These are phyloP conservation scores for Ciconia maguari DNA, from an alignment of 2,113 vertebrate species.

Conservation along the genomic window DNA sequence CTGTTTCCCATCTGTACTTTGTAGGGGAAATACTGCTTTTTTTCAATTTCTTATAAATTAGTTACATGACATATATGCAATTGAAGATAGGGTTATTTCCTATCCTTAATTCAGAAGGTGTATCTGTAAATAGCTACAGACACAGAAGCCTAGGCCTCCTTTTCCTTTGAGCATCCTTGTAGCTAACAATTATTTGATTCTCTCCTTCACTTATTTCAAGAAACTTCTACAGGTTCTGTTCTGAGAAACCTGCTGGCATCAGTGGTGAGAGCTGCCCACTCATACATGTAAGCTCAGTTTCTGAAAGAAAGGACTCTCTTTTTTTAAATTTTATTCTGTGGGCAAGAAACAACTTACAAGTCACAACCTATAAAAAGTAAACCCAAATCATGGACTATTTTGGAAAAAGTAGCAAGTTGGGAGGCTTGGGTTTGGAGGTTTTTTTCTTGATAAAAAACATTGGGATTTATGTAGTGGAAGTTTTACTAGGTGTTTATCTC, in stretches of 20 bases:
- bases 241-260: background rate
- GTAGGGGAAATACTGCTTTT: background rate
- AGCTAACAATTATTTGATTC: background rate
- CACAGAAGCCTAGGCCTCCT: background rate
- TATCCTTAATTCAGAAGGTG: background rate
- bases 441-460: fast-evolving
- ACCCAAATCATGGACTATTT: background rate
- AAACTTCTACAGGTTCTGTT: background rate
- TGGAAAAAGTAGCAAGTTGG: background rate
- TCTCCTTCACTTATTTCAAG: background rate
- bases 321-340: background rate
- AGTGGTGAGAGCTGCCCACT: background rate
- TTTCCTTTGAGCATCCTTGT: background rate
- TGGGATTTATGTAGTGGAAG: background rate
- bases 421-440: background rate
- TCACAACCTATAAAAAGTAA: background rate
- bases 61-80: background rate
- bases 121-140: background rate
- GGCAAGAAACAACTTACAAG: background rate
- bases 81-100: background rate
- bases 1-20: background rate
- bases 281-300: background rate
- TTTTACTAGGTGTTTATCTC: background rate
- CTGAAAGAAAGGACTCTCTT: background rate
- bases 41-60: background rate